Percentiles rank a stretch among this genome's conserved stretches.
Evolutionary conservation across 2,113 vertebrate species (phyloP).

Genomic region (Salvelinus fontinalis): DNA sequence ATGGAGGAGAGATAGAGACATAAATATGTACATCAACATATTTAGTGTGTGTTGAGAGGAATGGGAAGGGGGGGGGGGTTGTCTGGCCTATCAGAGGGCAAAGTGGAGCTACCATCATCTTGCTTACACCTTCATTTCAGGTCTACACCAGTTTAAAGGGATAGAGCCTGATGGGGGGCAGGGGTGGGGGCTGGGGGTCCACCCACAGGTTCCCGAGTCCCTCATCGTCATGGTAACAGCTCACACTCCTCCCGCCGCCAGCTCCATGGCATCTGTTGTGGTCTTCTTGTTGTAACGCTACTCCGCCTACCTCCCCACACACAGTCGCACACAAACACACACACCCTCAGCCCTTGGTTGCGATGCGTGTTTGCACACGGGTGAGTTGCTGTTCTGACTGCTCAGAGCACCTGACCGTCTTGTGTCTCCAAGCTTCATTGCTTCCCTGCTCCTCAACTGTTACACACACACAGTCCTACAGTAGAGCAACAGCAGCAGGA

Average conservation of each 20-base stretch:
- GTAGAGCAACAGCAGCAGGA: not conserved
- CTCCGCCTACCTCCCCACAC: too few relatives aligned
- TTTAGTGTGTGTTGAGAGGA: not conserved
- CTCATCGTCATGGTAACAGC: too few relatives aligned
- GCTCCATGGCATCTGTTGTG: too few relatives aligned
- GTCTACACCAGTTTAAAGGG: not conserved
- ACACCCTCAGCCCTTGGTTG: not conserved
- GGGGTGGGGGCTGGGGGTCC: not conserved
- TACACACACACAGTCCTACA: not conserved
- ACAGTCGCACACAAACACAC: not conserved
- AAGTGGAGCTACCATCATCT: too few relatives aligned
- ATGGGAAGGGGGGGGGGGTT: not conserved
- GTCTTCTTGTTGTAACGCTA: too few relatives aligned
- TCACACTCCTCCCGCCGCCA: too few relatives aligned
- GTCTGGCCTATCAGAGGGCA: not conserved
- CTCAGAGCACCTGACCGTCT: not conserved
- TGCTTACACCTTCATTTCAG: not conserved
- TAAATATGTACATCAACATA: conserved; percentile 23
- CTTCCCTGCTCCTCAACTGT: not conserved
- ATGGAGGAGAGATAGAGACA: conserved; percentile 20
- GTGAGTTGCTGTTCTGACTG: not conserved
- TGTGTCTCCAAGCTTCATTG: conserved; percentile 4
- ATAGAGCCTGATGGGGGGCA: too few relatives aligned
- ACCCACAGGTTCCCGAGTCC: not conserved
- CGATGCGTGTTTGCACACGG: not conserved